Percentiles rank a stretch among this genome's conserved stretches.
Evolutionary conservation across 2,113 vertebrate genomes (phyloP).

Genomic region (Urocitellus parryii): DNA sequence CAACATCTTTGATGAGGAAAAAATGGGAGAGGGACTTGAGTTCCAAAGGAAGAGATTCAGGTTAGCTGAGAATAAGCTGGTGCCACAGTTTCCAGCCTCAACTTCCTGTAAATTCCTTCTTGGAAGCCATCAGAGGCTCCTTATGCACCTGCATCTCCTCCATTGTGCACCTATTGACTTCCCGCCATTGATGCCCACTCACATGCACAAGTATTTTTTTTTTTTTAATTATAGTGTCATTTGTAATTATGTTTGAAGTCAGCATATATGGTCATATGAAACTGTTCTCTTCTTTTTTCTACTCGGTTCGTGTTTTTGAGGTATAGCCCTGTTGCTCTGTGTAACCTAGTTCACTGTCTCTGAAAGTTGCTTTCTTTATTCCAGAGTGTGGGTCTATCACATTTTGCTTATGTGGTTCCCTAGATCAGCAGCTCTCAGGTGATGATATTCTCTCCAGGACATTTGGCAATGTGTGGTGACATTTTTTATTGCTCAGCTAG

Average conservation of each 20-base stretch:
- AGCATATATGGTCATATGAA: background rate
- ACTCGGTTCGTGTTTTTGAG: background rate
- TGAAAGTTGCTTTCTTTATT: background rate
- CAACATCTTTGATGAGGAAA: background rate
- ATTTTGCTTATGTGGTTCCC: background rate
- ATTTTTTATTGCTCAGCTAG: background rate
- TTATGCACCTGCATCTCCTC: background rate
- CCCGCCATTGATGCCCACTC: background rate
- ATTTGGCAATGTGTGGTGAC: background rate
- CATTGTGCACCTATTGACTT: background rate
- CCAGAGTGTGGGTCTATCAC: background rate
- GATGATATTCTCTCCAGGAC: background rate
- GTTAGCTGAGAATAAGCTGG: background rate
- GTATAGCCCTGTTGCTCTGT: background rate
- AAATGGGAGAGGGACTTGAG: background rate
- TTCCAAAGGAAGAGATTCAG: background rate
- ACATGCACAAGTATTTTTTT: background rate
- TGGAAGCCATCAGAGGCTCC: background rate
- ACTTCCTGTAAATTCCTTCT: background rate
- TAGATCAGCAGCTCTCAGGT: background rate
- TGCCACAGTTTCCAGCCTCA: background rate
- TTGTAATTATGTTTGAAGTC: constrained; percentile 26
- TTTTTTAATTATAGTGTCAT: background rate
- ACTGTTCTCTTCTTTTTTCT: background rate
- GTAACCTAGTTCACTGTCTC: background rate